Evolutionary conservation across 2,888 invertebrate species (phyloP), one percentile per base, ranked within the genome.

Genomic region (Labia minor): DNA sequence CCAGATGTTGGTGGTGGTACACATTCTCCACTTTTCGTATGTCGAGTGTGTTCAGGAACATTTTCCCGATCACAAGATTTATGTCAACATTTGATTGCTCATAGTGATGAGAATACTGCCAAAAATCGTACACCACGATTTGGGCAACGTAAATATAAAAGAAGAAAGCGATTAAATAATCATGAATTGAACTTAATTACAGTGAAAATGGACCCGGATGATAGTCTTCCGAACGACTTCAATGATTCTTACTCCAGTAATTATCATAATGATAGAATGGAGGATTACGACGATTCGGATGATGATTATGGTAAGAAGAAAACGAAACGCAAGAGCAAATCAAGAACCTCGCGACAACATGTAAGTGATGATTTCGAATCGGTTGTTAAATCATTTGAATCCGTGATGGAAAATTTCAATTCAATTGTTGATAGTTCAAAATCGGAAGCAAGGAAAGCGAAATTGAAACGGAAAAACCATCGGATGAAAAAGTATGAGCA

Each of bases 101-200:
- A 92, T 74, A 90, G 90, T 74, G 92, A 92, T 76, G 86, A 88
- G 71, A 92, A 92, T 75, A 92, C 92, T 0, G 91, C 90, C 1
- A 81, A 89, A 77, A 87, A 88, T 72, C 79, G 90, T 63, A 89
- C 89, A 72, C 90, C 90, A 0, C 87, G 89, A 83, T 83, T 85
- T 62, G 90, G 86, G 0, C 88, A 88, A 0, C 81, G 91, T 1
- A 91, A 91, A 74, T 91, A 91, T 76, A 91, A 90, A 75, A 82
- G 90, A 0, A 81, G 91, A 66, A 85, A 90, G 71, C 90, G 90
- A 77, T 74, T 89, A 18, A 89, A 88, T 75, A 82, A 84, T 0
- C 84, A 85, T 71, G 85, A 85, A 71, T 66, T 72, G 18, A 70
- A 71, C 1, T 74, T 74, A 18, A 69, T 73, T 19, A 74, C 77